phyloP scores from a whole-genome alignment of 2,888 invertebrate genomes.

The Sphaerophoria rueppellii region DNA sequence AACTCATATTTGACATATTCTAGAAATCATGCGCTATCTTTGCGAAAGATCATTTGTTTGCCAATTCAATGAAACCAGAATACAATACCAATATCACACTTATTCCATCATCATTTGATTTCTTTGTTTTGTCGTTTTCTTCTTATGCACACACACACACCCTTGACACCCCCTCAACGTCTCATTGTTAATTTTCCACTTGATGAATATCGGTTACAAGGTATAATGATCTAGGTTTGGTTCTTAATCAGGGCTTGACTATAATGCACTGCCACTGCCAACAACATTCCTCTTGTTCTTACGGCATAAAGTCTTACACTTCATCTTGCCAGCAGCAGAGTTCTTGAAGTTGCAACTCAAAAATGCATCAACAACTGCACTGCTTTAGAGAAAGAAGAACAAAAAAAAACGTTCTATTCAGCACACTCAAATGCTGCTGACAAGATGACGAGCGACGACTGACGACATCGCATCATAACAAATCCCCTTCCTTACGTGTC shows the following conservation, averaged over 20 bases:
- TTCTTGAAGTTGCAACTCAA: conserved; percentile 28
- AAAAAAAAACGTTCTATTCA: conserved; percentile 49
- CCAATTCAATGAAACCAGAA: conserved; percentile 6
- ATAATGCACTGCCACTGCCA: conserved; percentile 32
- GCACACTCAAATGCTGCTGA: conserved; percentile 20
- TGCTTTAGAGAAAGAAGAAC: conserved; percentile 53
- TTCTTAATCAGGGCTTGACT: conserved; percentile 73
- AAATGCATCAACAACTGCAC: conserved; percentile 56
- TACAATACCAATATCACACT: conserved; percentile 37
- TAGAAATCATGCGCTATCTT: background rate
- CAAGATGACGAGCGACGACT: conserved; percentile 12
- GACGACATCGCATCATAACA: conserved; percentile 6
- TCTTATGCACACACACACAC: background rate
- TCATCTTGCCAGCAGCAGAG: background rate
- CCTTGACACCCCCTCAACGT: conserved; percentile 23
- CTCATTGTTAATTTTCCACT: conserved; percentile 67
- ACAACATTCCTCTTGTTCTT: conserved; percentile 50
- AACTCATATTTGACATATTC: too few species aligned
- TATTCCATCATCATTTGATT: conserved; percentile 10
- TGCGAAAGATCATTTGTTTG: conserved; percentile 22
- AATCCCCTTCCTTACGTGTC: background rate
- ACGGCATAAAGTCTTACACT: conserved; percentile 32
- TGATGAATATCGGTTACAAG: conserved; percentile 71
- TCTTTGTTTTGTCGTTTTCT: conserved; percentile 1
- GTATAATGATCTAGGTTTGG: conserved; percentile 71